Evolutionary conservation across 2,888 invertebrate genomes (phyloP).

Genomic region (Tetragonisca angustula): DNA sequence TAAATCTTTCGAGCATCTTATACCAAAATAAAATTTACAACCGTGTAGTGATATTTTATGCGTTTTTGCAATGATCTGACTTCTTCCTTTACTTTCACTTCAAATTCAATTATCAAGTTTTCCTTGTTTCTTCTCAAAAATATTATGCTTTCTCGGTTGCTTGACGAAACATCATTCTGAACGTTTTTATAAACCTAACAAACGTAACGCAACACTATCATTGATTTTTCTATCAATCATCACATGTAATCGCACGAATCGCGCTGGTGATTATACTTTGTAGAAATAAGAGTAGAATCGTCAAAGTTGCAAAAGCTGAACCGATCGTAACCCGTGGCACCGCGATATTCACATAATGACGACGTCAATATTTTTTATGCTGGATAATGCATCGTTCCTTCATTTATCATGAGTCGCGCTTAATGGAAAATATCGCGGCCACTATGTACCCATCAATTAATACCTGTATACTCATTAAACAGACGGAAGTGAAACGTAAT

Average conservation of each 20-base stretch:
- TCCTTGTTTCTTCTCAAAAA: background rate
- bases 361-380: constrained; percentile 36
- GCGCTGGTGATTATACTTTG: background rate
- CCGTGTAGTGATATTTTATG: too few species aligned
- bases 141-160: background rate
- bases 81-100: too few species aligned
- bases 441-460: constrained; percentile 72
- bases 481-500: constrained; percentile 39
- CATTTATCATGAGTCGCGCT: constrained; percentile 59
- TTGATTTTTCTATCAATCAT: constrained; percentile 14
- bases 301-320: constrained; percentile 12
- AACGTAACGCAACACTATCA: background rate
- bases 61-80: too few species aligned
- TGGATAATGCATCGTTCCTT: constrained; percentile 50
- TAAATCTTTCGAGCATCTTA: too few species aligned
- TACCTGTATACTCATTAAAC: constrained; percentile 65
- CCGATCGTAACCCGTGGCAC: constrained; percentile 11
- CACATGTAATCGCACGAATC: background rate
- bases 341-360: constrained; percentile 11
- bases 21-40: too few species aligned
- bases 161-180: background rate
- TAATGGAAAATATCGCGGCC: constrained; percentile 63
- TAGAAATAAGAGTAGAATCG: background rate
- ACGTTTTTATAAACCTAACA: background rate
- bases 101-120: background rate